These are phyloP conservation scores for Anthonomus grandis DNA, from an alignment of 1,140 invertebrate species.

Conservation along the genomic window DNA sequence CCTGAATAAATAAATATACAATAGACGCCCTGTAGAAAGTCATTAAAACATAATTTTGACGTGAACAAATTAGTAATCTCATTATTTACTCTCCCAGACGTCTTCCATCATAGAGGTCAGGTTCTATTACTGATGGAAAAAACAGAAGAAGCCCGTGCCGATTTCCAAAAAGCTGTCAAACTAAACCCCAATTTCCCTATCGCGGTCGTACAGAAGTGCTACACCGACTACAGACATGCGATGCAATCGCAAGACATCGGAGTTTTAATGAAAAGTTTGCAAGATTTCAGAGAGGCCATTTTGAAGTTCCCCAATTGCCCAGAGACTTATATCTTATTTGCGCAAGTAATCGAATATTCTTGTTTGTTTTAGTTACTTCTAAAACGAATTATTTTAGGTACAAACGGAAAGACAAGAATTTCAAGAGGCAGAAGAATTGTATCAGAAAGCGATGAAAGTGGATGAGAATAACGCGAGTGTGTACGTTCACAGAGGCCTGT, in stretches of 20 bases:
- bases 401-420: constrained; percentile 79
- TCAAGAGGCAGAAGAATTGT: constrained; percentile 76
- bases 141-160: constrained; percentile 70
- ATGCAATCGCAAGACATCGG: constrained; percentile 53
- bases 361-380: neutral
- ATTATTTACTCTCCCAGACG: constrained; percentile 33
- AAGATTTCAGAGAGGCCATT: constrained; percentile 70
- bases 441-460: constrained; percentile 74
- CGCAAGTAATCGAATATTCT: constrained; percentile 65
- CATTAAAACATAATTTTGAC: neutral
- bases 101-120: constrained; percentile 63
- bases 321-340: constrained; percentile 81
- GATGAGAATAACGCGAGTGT: constrained; percentile 84
- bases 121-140: constrained; percentile 78
- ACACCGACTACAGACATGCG: constrained; percentile 74
- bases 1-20: too few relatives aligned
- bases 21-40: too few relatives aligned
- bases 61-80: neutral
- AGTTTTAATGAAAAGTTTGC: constrained; percentile 59
- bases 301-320: constrained; percentile 78
- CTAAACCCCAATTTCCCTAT: constrained; percentile 80
- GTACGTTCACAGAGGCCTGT: constrained; percentile 82
- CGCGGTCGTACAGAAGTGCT: constrained; percentile 84
- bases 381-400: constrained; percentile 12
- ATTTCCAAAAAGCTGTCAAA: constrained; percentile 80